Evolutionary conservation across 2,888 invertebrate species (phyloP), one percentile per base, ranked within the genome.

Genomic region (Gymnosoma rotundatum): DNA sequence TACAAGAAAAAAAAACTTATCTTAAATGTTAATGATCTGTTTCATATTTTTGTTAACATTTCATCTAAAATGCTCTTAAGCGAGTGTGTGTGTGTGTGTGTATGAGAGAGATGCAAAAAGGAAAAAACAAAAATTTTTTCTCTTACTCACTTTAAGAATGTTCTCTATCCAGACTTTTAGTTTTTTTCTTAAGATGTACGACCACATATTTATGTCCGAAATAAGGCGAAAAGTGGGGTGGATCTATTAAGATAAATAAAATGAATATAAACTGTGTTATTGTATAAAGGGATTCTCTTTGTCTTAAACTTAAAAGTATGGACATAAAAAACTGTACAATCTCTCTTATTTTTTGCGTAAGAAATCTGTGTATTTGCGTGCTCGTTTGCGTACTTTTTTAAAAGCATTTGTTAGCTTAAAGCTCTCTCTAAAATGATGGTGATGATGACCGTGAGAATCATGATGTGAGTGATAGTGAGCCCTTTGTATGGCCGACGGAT

Each of bases 291-390:
- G 21, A 56, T 21, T 48, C 16, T 78, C 18, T 52, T 20, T 9
- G 1, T 16, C n/a, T 3, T 52, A 7, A 52, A 52, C 50, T 5
- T 52, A n/a, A 52, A 52, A 32, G 1, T 18, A 9, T 52, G 1
- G 18, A 9, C 8, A 52, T 9, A 18, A 18, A 20, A 18, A 52
- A 18, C 9, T 48, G 0, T 48, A 52, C 21, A 54, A 45, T 38
- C 25, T 25, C 36, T 72, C 50, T 89, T 89, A 92, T 87, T 92
- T 92, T 86, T 91, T 92, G 87, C 91, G 92, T 86, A 92, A 88
- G 83, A 91, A 92, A 60, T 92, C 92, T 58, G 92, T 91, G 89
- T 90, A 92, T 89, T 92, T 92, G 87, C 92, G 91, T 87, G 92
- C 92, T 83, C 92, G 91, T 87, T 90, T 92, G 87, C 92, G 90